A percentile compares a stretch with the other conserved stretches of the same genome.
phyloP scores from a whole-genome alignment of 2,888 invertebrate species.

The Heliconius sara region DNA sequence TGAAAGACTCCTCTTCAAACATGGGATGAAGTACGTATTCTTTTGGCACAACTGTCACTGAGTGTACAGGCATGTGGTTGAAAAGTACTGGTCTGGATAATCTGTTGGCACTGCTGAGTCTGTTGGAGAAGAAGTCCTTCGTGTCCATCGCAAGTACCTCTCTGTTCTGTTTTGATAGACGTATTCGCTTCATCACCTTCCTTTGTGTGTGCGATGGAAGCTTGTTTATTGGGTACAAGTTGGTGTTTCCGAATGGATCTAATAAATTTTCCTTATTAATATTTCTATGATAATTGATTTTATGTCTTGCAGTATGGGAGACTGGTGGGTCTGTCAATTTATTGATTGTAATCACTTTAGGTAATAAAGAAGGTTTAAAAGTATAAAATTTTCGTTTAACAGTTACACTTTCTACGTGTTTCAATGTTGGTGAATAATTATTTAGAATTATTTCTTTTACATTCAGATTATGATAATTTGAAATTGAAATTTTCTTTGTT shows the following conservation, averaged over 20 bases:
- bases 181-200: constrained; percentile 55
- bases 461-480: background rate
- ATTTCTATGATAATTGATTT: constrained; percentile 34
- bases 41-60: constrained; percentile 45
- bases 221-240: constrained; percentile 56
- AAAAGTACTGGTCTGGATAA: background rate
- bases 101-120: constrained; percentile 31
- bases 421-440: background rate
- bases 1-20: constrained; percentile 51
- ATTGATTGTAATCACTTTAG: background rate
- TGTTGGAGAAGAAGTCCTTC: constrained; percentile 57
- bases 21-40: constrained; percentile 54
- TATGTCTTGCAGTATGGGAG: background rate
- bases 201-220: constrained; percentile 49
- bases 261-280: constrained; percentile 42
- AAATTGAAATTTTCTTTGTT: background rate
- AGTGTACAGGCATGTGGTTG: constrained; percentile 19
- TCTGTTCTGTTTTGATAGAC: constrained; percentile 52
- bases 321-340: background rate
- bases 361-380: background rate
- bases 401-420: background rate
- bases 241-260: constrained; percentile 56
- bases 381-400: background rate
- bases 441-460: background rate
- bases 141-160: constrained; percentile 56